Evolutionary conservation across 2,113 vertebrate species (phyloP), one percentile per base, ranked within the genome.

Genomic region (Thamnophis sirtalis): DNA sequence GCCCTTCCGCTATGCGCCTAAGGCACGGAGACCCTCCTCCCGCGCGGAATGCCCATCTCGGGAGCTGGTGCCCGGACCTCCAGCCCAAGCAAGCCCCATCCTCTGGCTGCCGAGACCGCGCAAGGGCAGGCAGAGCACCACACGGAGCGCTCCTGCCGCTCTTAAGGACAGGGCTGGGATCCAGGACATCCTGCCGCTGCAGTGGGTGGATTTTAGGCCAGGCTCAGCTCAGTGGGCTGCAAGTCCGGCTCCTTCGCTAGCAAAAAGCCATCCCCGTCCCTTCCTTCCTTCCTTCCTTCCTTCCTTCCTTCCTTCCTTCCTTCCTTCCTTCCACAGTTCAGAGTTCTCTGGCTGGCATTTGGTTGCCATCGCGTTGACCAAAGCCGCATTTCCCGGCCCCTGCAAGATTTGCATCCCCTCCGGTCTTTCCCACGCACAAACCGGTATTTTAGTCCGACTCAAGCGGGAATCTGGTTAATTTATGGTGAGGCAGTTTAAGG

Each of bases 121-220:
- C 48, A 68, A n/a, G 43, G 28, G 49, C 55, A 9, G 55, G 54
- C 84, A 50, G 22, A 51, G 19, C 54, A 24, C 26, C 26, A 53
- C n/a, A 19, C 91, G 10, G 38, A 38, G 38, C 80, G 9, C 91
- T 49, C 24, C 55, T 19, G 13, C 38, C 24, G 60, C 54, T 17
- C 80, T 89, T 26, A 38, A 50, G 92, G 94, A 89, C 55, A 88
- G 94, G 93, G 95, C 92, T 95, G 94, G 94, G 92, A 53, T 90
- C 91, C 93, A 87, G 94, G 95, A 95, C 95, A 94, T 92, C 88
- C 94, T 93, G 4, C 90, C 95, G 93, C 10, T 90, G 90, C 80
- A 51, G 94, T 53, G 94, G 92, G 94, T 86, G 94, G 90, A 93
- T 96, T 92, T 94, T 92, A 91, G 55, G 93, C 95, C 90, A 68